Conservation (phyloP, 2,888 invertebrate genomes). For the Helicoverpa assulta region DNA sequence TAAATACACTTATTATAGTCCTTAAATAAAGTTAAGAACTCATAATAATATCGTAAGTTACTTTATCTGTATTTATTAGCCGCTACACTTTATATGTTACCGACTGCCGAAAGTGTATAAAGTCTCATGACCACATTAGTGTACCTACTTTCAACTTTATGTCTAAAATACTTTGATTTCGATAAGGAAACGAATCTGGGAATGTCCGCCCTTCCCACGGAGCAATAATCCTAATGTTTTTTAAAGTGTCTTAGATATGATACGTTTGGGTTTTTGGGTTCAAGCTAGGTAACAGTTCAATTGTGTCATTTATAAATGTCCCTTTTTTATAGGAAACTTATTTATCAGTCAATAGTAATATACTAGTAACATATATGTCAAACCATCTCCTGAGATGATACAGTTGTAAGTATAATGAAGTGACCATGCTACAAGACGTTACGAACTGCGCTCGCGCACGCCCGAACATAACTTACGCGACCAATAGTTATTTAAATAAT, state of each 20-base stretch:
- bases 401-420: slow-evolving; percentile 21
- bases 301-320: too few relatives aligned
- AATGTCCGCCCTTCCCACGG: slow-evolving; percentile 41
- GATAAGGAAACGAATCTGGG: slow-evolving; percentile 22
- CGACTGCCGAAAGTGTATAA: too few relatives aligned
- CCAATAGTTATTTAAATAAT: slow-evolving; percentile 9
- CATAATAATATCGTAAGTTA: background rate
- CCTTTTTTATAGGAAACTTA: too few relatives aligned
- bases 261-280: slow-evolving; percentile 14
- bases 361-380: too few relatives aligned
- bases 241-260: slow-evolving; percentile 29
- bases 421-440: slow-evolving; percentile 16
- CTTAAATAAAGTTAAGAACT: slow-evolving; percentile 5
- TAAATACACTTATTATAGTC: slow-evolving; percentile 8
- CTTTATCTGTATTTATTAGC: slow-evolving; percentile 4
- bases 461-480: slow-evolving; percentile 14
- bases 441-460: slow-evolving; percentile 31
- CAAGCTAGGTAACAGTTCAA: background rate
- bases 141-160: slow-evolving; percentile 10
- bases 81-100: background rate
- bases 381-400: background rate
- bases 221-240: slow-evolving; percentile 32
- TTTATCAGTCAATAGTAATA: too few relatives aligned
- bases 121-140: background rate
- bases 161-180: slow-evolving; percentile 28